Evolutionary conservation across 2,888 invertebrate species (phyloP).

Genomic region (Drosophila aldrichi): DNA sequence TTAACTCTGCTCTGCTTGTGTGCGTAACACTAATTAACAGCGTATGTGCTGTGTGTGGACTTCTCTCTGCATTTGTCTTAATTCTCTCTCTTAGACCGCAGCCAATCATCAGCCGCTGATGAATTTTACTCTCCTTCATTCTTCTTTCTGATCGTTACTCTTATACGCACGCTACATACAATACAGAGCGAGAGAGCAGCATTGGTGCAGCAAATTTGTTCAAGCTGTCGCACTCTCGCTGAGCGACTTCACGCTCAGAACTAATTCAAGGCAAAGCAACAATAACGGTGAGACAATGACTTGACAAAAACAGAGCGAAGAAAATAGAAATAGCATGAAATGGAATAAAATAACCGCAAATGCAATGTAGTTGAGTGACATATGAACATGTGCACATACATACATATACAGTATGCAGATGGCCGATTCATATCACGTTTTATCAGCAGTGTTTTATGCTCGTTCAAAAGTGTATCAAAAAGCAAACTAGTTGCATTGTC

Average conservation of each 20-base stretch:
- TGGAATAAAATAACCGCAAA: conserved; percentile 4
- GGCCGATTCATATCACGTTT: neutral
- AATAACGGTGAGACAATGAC: conserved; percentile 5
- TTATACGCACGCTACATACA: neutral
- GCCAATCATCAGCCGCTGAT: neutral
- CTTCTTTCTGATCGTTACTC: neutral
- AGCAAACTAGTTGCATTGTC: conserved; percentile 48
- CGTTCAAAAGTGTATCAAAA: conserved; percentile 13
- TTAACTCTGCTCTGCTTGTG: neutral
- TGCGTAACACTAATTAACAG: neutral
- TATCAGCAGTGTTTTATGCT: neutral
- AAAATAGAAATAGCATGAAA: neutral
- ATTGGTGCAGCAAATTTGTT: neutral
- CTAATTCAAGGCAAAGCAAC: neutral
- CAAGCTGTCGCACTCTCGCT: neutral
- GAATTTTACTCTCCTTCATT: neutral
- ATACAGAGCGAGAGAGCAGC: neutral
- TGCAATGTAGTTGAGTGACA: conserved; percentile 1
- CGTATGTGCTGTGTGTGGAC: neutral
- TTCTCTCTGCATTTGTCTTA: neutral
- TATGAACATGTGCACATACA: neutral
- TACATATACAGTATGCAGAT: neutral
- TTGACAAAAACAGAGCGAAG: neutral
- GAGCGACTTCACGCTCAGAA: neutral
- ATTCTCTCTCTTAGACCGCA: neutral